Base-by-base conservation (phyloP, 2,797 vertebrate genomes). In the Hephaestus fuliginosus region DNA sequence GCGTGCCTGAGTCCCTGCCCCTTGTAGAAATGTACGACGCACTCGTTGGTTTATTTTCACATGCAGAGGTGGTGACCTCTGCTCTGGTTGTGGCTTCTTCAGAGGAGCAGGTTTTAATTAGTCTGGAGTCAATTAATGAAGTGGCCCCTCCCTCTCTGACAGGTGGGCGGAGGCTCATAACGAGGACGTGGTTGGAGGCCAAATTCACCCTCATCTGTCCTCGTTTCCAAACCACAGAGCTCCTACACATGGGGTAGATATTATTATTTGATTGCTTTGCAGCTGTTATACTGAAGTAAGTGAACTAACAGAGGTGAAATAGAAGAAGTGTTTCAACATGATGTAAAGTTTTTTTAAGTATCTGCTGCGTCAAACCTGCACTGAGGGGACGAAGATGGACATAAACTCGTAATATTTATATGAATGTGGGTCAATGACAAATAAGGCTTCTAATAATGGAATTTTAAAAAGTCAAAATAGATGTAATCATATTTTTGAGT, bases 91-190 rank as follows among this genome's bases (percentile, higher is more conserved):
- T 12, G 14, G 48, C 39, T 80, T 73, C 68, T 80, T 65, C 63
- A 76, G 60, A 78, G 2, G n/a, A 60, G 63, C 74, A 48, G 60
- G 67, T 86, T 90, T 83, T 12, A 77, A 86, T 86, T 53, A 22
- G 75, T 70, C n/a, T 2, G 7, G 39, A 67, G 48, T 57, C 25
- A 55, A 41, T 67, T 58, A 78, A 82, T 30, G 56, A 69, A 17
- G 58, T 1, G n/a, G 60, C 57, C 33, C 43, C 36, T 63, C 25
- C 53, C 51, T n/a, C 41, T 33, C 36, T 36, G 69, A 22, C 52
- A 67, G 52, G 22, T 65, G 84, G 67, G 68, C 0, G 52, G 51
- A 18, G 68, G 0, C 53, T 1, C n/a, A 70, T 60, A 20, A 62
- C 0, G 52, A 78, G 0, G 17, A 66, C 25, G 13, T 0, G 20